Evolutionary conservation across 2,797 vertebrate species (phyloP), one percentile per base, ranked within the genome.

Genomic region (Potorous gilbertii): DNA sequence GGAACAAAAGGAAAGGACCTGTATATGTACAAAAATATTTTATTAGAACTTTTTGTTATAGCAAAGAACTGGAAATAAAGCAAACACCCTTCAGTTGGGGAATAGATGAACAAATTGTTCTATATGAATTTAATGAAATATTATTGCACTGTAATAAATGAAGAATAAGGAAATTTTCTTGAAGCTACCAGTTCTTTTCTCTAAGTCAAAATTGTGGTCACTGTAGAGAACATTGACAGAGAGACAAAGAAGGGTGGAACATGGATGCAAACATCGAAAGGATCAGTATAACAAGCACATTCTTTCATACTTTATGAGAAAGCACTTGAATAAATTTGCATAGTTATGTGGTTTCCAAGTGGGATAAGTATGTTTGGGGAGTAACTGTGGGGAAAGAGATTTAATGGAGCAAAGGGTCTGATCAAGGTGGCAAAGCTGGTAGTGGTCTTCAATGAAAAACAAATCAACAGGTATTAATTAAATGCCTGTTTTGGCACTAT

Each of bases 391-490:
- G n/a, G n/a, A 81, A 21, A 40, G 18, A 34, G 21, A 91, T 46
- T 56, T 54, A 34, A 27, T 18, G 24, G 40, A 92, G 28, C 54
- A 89, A 66, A 56, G 94, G 92, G 50, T 81, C 59, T 94, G 95
- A 90, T 93, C 55, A 87, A 57, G 11, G 40, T 94, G 90, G 66
- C 90, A 96, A 92, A 96, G 95, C 16, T 46, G 55, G 66, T 28
- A 92, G 56, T 56, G 66, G 18, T 96, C 56, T 92, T 92, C 57
- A 89, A 40, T 56, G 90, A 28, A 55, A 96, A 96, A 91, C 24
- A 94, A 3, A 56, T 57, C 3, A 40, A 55, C 28, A 92, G 0
- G 6, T 54, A 92, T 87, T 96, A 91, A 94, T 94, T 54, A 13
- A 14, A 92, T 59, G 54, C 87, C 89, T 94, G 66, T 28, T 96